phyloP scores from a whole-genome alignment of 1,140 invertebrate species.

The Drosophila azteca region DNA sequence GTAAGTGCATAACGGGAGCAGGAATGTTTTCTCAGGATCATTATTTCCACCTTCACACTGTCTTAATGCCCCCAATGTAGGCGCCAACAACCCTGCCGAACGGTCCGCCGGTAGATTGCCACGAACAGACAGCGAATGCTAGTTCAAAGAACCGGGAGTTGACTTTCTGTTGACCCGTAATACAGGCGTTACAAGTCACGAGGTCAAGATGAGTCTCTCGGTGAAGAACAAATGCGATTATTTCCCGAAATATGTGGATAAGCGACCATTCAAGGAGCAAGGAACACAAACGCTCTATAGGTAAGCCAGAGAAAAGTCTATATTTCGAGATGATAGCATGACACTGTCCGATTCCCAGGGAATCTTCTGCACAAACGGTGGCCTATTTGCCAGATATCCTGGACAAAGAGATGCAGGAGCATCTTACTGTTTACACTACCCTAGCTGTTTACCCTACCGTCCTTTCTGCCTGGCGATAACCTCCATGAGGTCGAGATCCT shows the following conservation, averaged over 20 bases:
- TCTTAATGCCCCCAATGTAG: conserved; percentile 10
- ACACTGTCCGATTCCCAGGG: conserved; percentile 68
- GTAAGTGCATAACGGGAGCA: conserved; percentile 21
- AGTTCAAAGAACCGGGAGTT: conserved; percentile 50
- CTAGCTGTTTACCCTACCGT: conserved; percentile 68
- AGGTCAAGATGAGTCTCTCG: conserved; percentile 51
- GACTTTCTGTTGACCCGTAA: conserved; percentile 39
- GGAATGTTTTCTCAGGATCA: no score
- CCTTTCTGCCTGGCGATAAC: conserved; percentile 51
- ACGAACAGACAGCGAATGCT: conserved; percentile 66
- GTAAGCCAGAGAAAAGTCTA: conserved; percentile 11
- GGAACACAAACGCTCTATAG: conserved; percentile 74
- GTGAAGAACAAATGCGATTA: conserved; percentile 53
- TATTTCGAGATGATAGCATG: background rate
- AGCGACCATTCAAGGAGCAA: conserved; percentile 46
- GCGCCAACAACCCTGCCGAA: conserved; percentile 59
- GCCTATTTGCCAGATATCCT: conserved; percentile 87
- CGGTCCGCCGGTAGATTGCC: conserved; percentile 44
- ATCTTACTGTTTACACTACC: no score
- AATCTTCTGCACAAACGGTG: conserved; percentile 90
- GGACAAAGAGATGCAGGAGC: conserved; percentile 54
- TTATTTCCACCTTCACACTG: background rate
- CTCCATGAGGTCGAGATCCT: conserved; percentile 73
- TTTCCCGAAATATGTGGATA: conserved; percentile 51
- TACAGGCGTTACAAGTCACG: conserved; percentile 27